A percentile compares a stretch with the other conserved stretches of the same genome.
Evolutionary conservation across 2,797 vertebrate genomes (phyloP).

Genomic region (Muraenolepis orangiensis): DNA sequence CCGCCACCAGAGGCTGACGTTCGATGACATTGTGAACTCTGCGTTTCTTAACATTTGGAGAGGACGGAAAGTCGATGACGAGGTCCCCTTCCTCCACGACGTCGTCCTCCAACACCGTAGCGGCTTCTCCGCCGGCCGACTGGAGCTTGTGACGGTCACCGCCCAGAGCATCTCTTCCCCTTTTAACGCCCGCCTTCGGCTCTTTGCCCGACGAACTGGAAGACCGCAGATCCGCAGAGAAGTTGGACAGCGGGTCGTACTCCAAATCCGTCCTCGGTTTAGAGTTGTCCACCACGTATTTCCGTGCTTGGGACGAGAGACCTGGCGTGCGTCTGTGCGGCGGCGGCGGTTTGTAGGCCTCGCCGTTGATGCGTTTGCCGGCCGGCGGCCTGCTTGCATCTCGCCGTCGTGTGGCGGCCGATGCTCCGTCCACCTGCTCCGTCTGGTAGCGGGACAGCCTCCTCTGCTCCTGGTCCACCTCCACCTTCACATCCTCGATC

Average conservation of each 20-base stretch:
- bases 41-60: slow-evolving; percentile 32
- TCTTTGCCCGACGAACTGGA: slow-evolving; percentile 45
- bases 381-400: too few relatives aligned
- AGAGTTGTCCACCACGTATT: slow-evolving; percentile 72
- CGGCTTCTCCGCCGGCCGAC: not conserved
- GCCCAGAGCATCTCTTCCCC: slow-evolving; percentile 1
- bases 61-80: slow-evolving; percentile 68
- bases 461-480: slow-evolving; percentile 74
- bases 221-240: slow-evolving; percentile 66
- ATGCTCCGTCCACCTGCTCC: slow-evolving; percentile 44
- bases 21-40: slow-evolving; percentile 8
- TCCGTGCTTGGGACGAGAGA: slow-evolving; percentile 29
- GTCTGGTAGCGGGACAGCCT: slow-evolving; percentile 64
- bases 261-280: slow-evolving; percentile 76
- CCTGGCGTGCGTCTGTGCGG: slow-evolving; percentile 8
- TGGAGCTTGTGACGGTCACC: not conserved
- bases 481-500: slow-evolving; percentile 70
- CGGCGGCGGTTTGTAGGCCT: not conserved
- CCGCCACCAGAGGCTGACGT: not conserved
- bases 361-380: too few relatives aligned
- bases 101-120: slow-evolving; percentile 59
- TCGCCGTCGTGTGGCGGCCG: too few relatives aligned
- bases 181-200: slow-evolving; percentile 39
- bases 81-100: slow-evolving; percentile 67
- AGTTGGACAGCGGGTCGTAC: slow-evolving; percentile 79